phyloP scores from a whole-genome alignment of 2,113 vertebrate species.

The Toxotes jaculatrix region DNA sequence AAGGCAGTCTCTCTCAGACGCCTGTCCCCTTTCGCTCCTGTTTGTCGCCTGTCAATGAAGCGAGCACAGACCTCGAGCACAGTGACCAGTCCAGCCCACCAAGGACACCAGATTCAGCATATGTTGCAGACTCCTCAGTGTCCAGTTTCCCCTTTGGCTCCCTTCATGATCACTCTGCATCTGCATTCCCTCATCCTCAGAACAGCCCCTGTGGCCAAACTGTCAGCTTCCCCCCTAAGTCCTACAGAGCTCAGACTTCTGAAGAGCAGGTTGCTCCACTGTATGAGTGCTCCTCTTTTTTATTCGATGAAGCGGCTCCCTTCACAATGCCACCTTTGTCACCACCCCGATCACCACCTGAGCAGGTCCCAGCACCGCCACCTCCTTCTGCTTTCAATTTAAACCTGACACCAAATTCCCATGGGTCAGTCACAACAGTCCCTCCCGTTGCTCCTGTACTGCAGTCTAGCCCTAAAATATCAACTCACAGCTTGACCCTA shows the following conservation, averaged over 20 bases:
- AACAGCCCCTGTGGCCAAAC: constrained; percentile 70
- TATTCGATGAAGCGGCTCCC: constrained; percentile 76
- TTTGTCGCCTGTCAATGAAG: constrained; percentile 93
- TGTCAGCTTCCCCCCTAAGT: constrained; percentile 48
- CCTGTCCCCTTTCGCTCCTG: constrained; percentile 86
- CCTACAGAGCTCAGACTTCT: constrained; percentile 40
- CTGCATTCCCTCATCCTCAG: constrained; percentile 78
- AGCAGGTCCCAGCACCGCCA: constrained; percentile 34
- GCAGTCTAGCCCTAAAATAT: constrained; percentile 75
- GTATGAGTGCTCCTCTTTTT: constrained; percentile 78
- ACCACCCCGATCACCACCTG: constrained; percentile 14
- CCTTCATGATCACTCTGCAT: constrained; percentile 52
- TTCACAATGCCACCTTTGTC: constrained; percentile 52
- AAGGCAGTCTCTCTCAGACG: constrained; percentile 71
- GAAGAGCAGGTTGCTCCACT: constrained; percentile 80
- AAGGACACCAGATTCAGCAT: constrained; percentile 58
- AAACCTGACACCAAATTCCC: constrained; percentile 49
- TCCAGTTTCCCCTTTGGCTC: constrained; percentile 71
- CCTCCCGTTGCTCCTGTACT: constrained; percentile 30
- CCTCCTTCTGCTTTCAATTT: constrained; percentile 42
- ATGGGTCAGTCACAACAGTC: constrained; percentile 60
- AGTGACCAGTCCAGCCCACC: constrained; percentile 76
- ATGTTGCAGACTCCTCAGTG: constrained; percentile 4
- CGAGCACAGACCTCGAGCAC: constrained; percentile 88
- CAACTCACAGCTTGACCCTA: constrained; percentile 71